Evolutionary conservation across 2,888 invertebrate species (phyloP).

Genomic region (Exocentrus adspersus): DNA sequence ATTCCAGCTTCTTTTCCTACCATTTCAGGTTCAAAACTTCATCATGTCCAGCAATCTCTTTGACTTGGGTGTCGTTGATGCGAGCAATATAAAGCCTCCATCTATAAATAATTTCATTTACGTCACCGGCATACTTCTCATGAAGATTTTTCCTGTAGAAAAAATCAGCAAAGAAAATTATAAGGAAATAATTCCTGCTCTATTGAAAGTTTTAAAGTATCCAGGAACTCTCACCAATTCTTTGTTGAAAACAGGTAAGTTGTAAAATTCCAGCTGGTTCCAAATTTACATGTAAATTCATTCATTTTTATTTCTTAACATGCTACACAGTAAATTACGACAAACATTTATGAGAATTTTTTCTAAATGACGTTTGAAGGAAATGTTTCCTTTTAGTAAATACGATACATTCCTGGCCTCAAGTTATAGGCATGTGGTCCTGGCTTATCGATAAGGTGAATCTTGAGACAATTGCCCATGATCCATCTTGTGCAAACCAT

Average conservation of each 20-base stretch:
- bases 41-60: constrained; percentile 19
- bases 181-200: constrained; percentile 12
- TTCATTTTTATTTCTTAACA: neutral
- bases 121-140: constrained; percentile 6
- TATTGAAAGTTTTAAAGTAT: constrained; percentile 8
- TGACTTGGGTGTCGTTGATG: constrained; percentile 15
- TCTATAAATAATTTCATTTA: constrained; percentile 20
- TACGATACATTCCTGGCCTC: constrained; percentile 35
- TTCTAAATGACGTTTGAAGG: neutral
- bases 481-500: neutral
- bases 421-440: constrained; percentile 33
- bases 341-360: too few species aligned
- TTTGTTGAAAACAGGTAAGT: constrained; percentile 24
- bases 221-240: constrained; percentile 16
- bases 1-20: neutral
- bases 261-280: neutral
- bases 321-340: too few species aligned
- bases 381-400: constrained; percentile 24
- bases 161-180: constrained; percentile 19
- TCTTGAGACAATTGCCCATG: neutral
- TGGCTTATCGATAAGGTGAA: constrained; percentile 33
- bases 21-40: constrained; percentile 31
- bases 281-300: too few species aligned
- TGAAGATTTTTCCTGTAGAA: constrained; percentile 5
- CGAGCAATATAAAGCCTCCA: constrained; percentile 23